phyloP scores from a whole-genome alignment of 2,797 vertebrate genomes.

The Brachyalestes nurse region DNA sequence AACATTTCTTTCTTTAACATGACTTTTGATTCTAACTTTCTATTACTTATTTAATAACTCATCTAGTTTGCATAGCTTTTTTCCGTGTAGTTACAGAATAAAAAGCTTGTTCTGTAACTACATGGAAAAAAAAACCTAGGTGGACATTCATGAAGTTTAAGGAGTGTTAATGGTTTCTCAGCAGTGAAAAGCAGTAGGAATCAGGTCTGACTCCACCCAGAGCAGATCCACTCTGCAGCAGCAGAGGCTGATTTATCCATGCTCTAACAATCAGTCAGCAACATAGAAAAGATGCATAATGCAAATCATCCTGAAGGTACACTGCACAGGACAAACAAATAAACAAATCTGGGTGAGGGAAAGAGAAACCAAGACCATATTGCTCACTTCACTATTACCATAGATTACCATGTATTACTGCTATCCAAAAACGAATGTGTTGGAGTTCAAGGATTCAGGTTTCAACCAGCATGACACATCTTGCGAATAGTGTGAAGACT shows the following conservation, averaged over 20 bases:
- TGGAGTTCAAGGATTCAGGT: constrained; percentile 11
- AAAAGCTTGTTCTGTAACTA: not conserved
- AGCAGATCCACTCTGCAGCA: constrained; percentile 1
- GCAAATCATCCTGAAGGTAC: constrained; percentile 23
- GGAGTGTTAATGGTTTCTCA: not conserved
- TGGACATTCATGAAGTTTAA: not conserved
- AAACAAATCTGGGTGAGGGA: constrained; percentile 17
- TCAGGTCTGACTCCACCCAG: not conserved
- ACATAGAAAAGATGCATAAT: constrained; percentile 26
- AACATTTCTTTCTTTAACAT: no score
- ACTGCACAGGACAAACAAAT: constrained; percentile 9
- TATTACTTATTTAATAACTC: no score
- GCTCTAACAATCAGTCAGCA: constrained; percentile 22
- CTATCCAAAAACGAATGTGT: not conserved
- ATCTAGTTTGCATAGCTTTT: not conserved
- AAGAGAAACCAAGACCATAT: constrained; percentile 18
- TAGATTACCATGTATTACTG: constrained; percentile 30
- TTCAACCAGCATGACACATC: constrained; percentile 17
- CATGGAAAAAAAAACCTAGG: not conserved
- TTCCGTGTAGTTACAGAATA: not conserved
- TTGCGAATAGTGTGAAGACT: not conserved
- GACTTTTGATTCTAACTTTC: no score
- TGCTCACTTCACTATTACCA: constrained; percentile 24
- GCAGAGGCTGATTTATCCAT: not conserved
- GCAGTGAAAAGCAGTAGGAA: not conserved